Base-by-base conservation (phyloP, 2,888 invertebrate genomes). In the Temnothorax unifasciatus region DNA sequence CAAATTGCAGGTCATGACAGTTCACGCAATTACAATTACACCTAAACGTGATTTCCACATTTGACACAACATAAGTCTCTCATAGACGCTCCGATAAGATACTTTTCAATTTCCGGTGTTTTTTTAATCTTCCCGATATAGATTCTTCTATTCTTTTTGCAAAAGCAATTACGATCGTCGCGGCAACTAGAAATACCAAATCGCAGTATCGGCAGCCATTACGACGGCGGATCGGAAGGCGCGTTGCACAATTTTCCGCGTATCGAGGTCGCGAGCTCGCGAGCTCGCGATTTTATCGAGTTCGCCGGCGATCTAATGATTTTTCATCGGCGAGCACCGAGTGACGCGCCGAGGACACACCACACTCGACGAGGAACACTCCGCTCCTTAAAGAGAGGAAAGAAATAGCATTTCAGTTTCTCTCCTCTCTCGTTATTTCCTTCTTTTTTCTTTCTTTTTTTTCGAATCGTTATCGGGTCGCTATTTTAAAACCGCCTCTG, bases 251-350 rank as follows among this genome's bases (percentile, higher is more conserved):
- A 77, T 79, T 82, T 82, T 82, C 54, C 63, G 52, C 82, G 52
- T 52, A 79, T 79, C 79, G 79, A 82, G 79, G 82, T 79, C 73
- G n/a, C n/a, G n/a, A n/a, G n/a, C n/a, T n/a, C n/a, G n/a, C n/a
- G n/a, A n/a, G 52, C 68, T 34, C 44, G 25, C 38, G 74, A 79
- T 79, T 79, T 79, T 79, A 79, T 79, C 79, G 47, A 57, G 57
- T 21, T 54, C 47, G 59, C 18, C 25, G 44, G 29, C 34, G 75
- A 81, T 81, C 59, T 59, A 81, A 81, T 59, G 38, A 81, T 81
- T 81, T 79, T 74, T 57, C 59, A 68, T 59, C 47, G 47, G 15
- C 74, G 29, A 54, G 68, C 44, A 8, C 21, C 34, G 5, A 68
- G 15, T 69, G 84, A 77, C 81, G 84, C 75, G 75, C 76, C 85